Evolutionary conservation across 2,888 invertebrate species (phyloP).

Genomic region (Conops quadrifasciatus): DNA sequence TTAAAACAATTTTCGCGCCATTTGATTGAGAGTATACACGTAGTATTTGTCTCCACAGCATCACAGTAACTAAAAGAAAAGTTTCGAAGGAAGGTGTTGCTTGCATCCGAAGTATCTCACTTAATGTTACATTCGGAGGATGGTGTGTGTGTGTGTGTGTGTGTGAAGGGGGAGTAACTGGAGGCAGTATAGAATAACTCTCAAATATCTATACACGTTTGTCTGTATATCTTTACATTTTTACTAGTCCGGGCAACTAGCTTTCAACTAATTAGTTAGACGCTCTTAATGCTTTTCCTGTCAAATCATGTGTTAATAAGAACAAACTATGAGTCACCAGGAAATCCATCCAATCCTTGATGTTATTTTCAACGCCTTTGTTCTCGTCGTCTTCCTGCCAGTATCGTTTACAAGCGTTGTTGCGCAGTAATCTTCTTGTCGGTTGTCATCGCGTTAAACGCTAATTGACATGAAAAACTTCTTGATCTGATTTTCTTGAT

Average conservation of each 20-base stretch:
- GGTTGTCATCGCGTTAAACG: constrained; percentile 24
- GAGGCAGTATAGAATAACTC: too few relatives aligned
- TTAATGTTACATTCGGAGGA: too few relatives aligned
- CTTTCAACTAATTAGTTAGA: constrained; percentile 22
- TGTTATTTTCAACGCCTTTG: neutral
- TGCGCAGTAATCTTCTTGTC: constrained; percentile 23
- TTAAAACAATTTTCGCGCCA: too few relatives aligned
- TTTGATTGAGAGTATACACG: too few relatives aligned
- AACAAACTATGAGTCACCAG: neutral
- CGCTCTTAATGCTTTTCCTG: constrained; percentile 48
- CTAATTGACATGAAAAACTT: constrained; percentile 29
- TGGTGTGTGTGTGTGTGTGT: neutral
- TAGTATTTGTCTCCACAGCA: too few relatives aligned
- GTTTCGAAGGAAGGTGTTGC: constrained; percentile 22
- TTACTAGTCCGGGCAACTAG: too few relatives aligned
- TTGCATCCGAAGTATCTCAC: too few relatives aligned
- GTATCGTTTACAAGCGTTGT: too few relatives aligned
- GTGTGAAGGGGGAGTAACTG: neutral
- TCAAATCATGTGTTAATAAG: constrained; percentile 56
- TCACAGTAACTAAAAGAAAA: neutral
- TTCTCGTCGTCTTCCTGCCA: constrained; percentile 3
- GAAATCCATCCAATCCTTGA: too few relatives aligned
- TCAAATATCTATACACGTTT: too few relatives aligned
- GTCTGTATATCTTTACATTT: neutral
- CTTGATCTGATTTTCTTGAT: neutral